phyloP scores from a whole-genome alignment of 2,113 vertebrate genomes.

The Patagioenas fasciata region DNA sequence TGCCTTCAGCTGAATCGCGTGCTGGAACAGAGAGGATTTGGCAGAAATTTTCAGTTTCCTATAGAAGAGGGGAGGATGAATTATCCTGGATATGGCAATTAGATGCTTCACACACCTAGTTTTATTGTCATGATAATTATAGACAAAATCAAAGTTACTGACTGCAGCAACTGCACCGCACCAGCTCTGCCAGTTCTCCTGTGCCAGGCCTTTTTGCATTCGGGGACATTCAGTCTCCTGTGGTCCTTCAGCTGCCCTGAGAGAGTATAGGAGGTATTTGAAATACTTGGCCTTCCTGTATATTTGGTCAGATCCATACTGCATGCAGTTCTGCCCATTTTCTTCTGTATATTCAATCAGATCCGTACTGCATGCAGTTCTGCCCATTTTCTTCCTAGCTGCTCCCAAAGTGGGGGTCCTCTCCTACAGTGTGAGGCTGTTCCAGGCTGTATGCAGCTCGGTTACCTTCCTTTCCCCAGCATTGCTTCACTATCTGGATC shows the following conservation, averaged over 20 bases:
- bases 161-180: neutral
- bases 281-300: neutral
- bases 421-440: accelerated
- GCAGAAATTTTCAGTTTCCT: neutral
- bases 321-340: neutral
- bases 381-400: neutral
- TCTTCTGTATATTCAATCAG: neutral
- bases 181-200: neutral
- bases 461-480: neutral
- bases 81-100: neutral
- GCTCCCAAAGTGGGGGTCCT: neutral
- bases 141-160: neutral
- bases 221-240: neutral
- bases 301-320: accelerated
- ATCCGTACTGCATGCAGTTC: accelerated
- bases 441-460: neutral
- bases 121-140: neutral
- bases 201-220: neutral
- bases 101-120: neutral
- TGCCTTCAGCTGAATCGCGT: neutral
- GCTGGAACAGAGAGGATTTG: neutral
- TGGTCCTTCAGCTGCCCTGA: neutral
- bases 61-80: neutral
- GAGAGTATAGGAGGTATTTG: neutral
- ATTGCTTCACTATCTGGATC: neutral